Conservation (phyloP, 2,797 vertebrate species). For the Glyptemys insculpta region DNA sequence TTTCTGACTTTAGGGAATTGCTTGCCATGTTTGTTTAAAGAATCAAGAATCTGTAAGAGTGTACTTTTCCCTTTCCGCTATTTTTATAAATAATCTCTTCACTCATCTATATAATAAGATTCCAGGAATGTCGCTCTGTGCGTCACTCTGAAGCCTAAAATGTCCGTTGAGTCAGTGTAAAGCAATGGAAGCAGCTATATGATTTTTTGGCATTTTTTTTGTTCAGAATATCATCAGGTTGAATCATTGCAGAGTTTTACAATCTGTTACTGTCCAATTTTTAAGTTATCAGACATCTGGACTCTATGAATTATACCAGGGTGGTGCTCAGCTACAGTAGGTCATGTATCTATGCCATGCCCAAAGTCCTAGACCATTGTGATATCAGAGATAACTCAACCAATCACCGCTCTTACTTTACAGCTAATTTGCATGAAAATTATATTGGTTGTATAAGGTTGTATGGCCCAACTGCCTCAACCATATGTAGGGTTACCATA, state of each 20-base stretch:
- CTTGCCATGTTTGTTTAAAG: constrained; percentile 64
- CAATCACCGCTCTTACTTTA: not conserved
- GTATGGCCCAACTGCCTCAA: too few relatives aligned
- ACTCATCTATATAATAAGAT: constrained; percentile 66
- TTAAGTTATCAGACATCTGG: not conserved
- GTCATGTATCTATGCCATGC: not conserved
- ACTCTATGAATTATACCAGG: not conserved
- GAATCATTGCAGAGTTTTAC: not conserved
- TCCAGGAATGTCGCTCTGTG: not conserved
- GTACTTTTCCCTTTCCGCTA: constrained; percentile 55
- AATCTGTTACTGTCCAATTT: not conserved
- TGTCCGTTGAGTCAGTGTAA: not conserved
- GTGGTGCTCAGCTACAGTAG: not conserved
- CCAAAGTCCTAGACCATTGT: not conserved
- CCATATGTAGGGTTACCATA: too few relatives aligned
- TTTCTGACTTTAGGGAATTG: constrained; percentile 62
- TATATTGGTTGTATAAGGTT: not conserved
- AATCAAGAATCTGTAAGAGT: constrained; percentile 61
- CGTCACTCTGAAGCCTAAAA: not conserved
- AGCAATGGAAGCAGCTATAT: not conserved
- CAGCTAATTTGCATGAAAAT: not conserved
- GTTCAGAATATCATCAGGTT: not conserved
- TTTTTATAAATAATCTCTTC: constrained; percentile 46
- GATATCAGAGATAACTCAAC: not conserved
- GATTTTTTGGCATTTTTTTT: not conserved